Evolutionary conservation across 2,113 vertebrate species (phyloP).

Genomic region (Muntiacus muntjak): DNA sequence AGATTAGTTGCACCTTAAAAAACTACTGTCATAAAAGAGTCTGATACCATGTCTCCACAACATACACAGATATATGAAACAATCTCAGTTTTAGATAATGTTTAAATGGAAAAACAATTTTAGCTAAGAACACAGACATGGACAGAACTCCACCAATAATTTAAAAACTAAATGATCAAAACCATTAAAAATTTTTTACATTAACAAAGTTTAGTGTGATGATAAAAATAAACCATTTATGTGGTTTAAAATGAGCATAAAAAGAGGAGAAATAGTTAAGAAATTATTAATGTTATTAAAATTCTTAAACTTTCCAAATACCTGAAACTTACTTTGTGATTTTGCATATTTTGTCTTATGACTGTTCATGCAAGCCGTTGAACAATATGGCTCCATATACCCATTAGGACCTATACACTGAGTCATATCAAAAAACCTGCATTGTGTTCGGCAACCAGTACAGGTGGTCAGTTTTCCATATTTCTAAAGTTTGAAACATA

Average conservation of each 20-base stretch:
- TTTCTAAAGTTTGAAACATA: conserved; percentile 87
- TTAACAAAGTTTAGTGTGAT: not conserved
- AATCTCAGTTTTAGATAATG: not conserved
- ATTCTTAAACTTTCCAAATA: conserved; percentile 36
- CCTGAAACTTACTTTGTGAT: conserved; percentile 83
- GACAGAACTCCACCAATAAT: not conserved
- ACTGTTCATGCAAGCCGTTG: conserved; percentile 92
- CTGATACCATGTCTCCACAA: not conserved
- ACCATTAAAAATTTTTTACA: not conserved
- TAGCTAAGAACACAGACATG: not conserved
- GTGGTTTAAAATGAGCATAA: not conserved
- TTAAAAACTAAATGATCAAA: not conserved
- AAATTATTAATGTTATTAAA: not conserved
- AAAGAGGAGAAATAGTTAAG: not conserved
- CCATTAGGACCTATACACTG: conserved; percentile 92
- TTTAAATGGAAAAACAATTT: not conserved
- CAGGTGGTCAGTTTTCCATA: conserved; percentile 94
- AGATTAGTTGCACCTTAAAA: conserved; percentile 7
- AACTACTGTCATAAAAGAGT: not conserved
- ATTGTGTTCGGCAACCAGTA: conserved; percentile 92
- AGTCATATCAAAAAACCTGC: conserved; percentile 95
- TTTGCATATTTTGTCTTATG: conserved; percentile 90
- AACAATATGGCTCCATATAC: conserved; percentile 95
- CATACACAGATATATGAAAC: not conserved
- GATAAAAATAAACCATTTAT: not conserved